phyloP scores from a whole-genome alignment of 1,140 invertebrate genomes.

The Meloidogyne chitwoodi region DNA sequence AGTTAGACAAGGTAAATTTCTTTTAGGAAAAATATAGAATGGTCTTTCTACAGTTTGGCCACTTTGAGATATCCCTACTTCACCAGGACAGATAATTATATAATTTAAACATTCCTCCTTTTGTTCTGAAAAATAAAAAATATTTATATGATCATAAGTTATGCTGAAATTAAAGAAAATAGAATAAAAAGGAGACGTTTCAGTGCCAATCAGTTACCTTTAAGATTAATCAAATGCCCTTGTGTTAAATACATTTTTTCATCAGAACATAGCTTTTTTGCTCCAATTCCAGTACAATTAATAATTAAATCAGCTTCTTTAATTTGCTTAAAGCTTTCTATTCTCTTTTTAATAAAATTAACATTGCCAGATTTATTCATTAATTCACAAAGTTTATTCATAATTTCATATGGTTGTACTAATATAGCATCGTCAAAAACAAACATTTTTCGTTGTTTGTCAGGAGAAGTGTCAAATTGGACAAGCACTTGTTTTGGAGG shows the following conservation, averaged over 20 bases:
- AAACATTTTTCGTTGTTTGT: not conserved
- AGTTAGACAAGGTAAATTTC: not conserved
- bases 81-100: not conserved
- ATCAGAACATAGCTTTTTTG: not conserved
- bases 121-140: not conserved
- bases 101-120: not conserved
- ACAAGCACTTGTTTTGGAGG: not conserved
- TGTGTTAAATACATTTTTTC: not conserved
- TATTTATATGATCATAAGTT: not conserved
- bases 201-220: not conserved
- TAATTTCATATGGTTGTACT: not conserved
- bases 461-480: not conserved
- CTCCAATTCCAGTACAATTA: not conserved
- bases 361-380: not conserved
- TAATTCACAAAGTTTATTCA: not conserved
- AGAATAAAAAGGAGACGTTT: not conserved
- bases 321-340: not conserved
- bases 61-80: not conserved
- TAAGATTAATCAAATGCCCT: conserved; percentile 1
- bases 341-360: not conserved
- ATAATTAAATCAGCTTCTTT: not conserved
- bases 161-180: too few relatives aligned
- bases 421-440: not conserved
- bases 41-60: not conserved
- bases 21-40: not conserved